A percentile compares a stretch with the other conserved stretches of the same genome.
Evolutionary conservation across 2,113 vertebrate species (phyloP).

Genomic region (Microtus oregoni): DNA sequence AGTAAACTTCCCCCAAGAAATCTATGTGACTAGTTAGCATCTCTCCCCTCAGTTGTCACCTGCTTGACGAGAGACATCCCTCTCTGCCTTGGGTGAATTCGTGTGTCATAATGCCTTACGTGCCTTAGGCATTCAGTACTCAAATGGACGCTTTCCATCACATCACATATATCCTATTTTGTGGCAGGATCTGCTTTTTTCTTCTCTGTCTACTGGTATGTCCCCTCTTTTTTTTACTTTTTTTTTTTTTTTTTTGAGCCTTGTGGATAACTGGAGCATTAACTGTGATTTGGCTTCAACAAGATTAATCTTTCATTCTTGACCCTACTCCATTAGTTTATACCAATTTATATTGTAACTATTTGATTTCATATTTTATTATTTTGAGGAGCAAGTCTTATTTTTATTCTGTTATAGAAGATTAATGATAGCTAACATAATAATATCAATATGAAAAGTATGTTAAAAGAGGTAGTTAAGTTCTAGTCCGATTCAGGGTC

Average conservation of each 20-base stretch:
- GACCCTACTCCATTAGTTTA: neutral
- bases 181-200: neutral
- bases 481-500: constrained; percentile 1
- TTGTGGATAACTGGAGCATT: neutral
- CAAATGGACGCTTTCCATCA: neutral
- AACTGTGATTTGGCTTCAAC: neutral
- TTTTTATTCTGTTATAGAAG: constrained; percentile 29
- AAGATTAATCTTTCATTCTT: neutral
- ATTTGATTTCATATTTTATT: constrained; percentile 29
- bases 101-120: neutral
- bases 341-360: neutral
- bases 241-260: neutral
- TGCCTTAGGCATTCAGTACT: neutral
- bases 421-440: constrained; percentile 12
- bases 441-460: neutral
- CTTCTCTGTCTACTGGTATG: neutral
- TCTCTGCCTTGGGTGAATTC: neutral
- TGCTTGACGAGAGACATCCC: neutral
- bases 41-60: neutral
- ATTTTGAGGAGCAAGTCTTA: constrained; percentile 19
- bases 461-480: neutral
- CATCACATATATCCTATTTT: neutral
- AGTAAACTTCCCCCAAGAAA: neutral
- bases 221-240: neutral
- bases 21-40: neutral